These are phyloP conservation scores for Corythornis cristatus DNA, from an alignment of 2,113 vertebrate genomes.

Conservation along the genomic window DNA sequence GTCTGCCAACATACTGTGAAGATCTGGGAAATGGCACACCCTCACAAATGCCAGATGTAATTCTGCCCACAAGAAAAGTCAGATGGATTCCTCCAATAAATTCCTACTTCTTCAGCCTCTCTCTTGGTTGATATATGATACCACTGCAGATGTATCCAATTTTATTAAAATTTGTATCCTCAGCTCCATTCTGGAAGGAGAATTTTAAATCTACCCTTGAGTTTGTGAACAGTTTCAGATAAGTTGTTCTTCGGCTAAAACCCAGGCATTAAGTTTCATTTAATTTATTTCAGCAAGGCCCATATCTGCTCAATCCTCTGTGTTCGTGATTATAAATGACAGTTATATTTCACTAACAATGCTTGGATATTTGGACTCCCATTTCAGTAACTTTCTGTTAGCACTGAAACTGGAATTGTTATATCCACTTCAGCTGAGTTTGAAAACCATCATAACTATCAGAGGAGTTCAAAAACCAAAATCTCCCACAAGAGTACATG, in stretches of 20 bases:
- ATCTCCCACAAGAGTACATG: neutral
- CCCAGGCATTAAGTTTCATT: neutral
- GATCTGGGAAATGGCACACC: conserved; percentile 65
- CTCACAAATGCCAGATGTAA: conserved; percentile 67
- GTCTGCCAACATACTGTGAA: conserved; percentile 49
- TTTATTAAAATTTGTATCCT: conserved; percentile 63
- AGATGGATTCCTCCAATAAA: conserved; percentile 65
- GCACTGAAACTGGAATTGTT: neutral
- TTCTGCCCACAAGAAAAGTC: conserved; percentile 65
- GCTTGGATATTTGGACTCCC: neutral
- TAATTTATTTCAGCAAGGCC: neutral
- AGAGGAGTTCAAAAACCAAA: neutral
- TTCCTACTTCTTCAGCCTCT: conserved; percentile 58
- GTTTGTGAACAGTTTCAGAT: neutral
- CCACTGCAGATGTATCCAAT: conserved; percentile 60
- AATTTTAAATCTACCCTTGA: conserved; percentile 36
- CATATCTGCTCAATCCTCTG: neutral
- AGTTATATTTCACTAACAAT: neutral
- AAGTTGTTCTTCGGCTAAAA: neutral
- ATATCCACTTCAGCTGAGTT: neutral
- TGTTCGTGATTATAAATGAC: neutral
- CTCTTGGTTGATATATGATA: conserved; percentile 61
- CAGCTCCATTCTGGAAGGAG: conserved; percentile 6
- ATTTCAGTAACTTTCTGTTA: neutral
- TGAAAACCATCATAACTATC: neutral